These are phyloP conservation scores for Tigriopus japonicus DNA, from an alignment of 1,140 invertebrate genomes.

Conservation along the genomic window DNA sequence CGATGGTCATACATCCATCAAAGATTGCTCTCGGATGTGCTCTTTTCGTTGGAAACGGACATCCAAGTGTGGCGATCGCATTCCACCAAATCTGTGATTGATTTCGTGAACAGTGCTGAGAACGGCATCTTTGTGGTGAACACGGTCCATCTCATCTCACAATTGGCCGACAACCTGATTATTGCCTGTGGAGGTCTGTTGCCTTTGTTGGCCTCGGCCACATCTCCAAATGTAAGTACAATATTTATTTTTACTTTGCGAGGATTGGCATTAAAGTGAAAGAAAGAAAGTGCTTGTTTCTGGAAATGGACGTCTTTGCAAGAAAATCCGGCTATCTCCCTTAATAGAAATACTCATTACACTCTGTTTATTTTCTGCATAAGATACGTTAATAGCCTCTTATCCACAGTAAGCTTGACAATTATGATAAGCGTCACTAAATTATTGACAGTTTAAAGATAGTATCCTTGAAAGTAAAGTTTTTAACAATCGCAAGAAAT, in stretches of 20 bases:
- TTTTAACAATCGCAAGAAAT: too few relatives aligned
- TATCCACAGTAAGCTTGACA: too few relatives aligned
- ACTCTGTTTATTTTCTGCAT: too few relatives aligned
- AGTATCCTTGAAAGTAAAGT: too few relatives aligned
- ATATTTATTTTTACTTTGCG: background rate
- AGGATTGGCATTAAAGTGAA: too few relatives aligned
- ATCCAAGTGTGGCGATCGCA: constrained; percentile 57
- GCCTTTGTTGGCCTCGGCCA: constrained; percentile 87
- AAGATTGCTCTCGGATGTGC: constrained; percentile 78
- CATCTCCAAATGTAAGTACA: constrained; percentile 80
- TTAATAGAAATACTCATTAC: too few relatives aligned
- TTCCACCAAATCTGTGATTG: constrained; percentile 85
- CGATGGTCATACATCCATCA: constrained; percentile 99
- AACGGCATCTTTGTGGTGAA: constrained; percentile 99
- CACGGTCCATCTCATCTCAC: constrained; percentile 95
- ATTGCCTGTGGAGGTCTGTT: constrained; percentile 91
- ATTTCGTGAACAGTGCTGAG: constrained; percentile 93
- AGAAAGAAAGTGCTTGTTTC: too few relatives aligned
- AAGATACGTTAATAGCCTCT: too few relatives aligned
- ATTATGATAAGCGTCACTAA: too few relatives aligned
- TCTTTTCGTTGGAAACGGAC: constrained; percentile 92
- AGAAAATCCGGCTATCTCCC: too few relatives aligned
- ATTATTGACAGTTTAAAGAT: too few relatives aligned
- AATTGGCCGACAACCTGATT: constrained; percentile 94
- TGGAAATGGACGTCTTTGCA: too few relatives aligned